phyloP scores from a whole-genome alignment of 2,113 vertebrate species.

The Passer domesticus region DNA sequence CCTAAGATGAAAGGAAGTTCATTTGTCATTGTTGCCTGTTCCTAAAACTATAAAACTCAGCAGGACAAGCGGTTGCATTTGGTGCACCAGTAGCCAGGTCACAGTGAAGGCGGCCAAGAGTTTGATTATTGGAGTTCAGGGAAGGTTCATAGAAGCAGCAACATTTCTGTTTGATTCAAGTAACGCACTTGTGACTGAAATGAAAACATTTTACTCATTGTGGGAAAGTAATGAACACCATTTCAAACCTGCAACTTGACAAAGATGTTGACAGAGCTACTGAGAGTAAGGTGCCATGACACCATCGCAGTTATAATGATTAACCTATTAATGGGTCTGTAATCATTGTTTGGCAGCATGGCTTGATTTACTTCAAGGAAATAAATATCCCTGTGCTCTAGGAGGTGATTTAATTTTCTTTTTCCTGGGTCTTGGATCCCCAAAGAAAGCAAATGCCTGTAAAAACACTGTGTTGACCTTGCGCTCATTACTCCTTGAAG shows the following conservation, averaged over 20 bases:
- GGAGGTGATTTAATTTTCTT: slow-evolving; percentile 32
- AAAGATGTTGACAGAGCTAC: slow-evolving; percentile 83
- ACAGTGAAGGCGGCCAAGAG: slow-evolving; percentile 64
- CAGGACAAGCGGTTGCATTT: not conserved
- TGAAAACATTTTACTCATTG: slow-evolving; percentile 85
- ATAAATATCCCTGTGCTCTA: not conserved
- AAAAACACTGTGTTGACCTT: not conserved
- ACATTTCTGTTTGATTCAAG: slow-evolving; percentile 77
- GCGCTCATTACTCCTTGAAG: not conserved
- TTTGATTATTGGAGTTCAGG: slow-evolving; percentile 80
- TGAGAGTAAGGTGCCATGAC: slow-evolving; percentile 81
- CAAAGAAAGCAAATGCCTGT: slow-evolving; percentile 40
- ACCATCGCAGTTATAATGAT: slow-evolving; percentile 72
- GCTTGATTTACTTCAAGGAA: slow-evolving; percentile 13
- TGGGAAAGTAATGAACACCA: slow-evolving; percentile 84
- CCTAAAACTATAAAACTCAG: slow-evolving; percentile 35
- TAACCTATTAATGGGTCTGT: slow-evolving; percentile 44
- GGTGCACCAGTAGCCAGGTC: slow-evolving; percentile 60
- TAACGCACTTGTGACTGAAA: slow-evolving; percentile 76
- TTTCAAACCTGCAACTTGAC: slow-evolving; percentile 83
- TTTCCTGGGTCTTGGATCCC: not conserved
- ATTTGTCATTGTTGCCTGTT: not conserved
- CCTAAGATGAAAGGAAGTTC: slow-evolving; percentile 6
- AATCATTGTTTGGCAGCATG: not conserved
- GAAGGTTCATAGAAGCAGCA: slow-evolving; percentile 77